phyloP scores from a whole-genome alignment of 2,888 invertebrate genomes.

The Idaea dimidiata region DNA sequence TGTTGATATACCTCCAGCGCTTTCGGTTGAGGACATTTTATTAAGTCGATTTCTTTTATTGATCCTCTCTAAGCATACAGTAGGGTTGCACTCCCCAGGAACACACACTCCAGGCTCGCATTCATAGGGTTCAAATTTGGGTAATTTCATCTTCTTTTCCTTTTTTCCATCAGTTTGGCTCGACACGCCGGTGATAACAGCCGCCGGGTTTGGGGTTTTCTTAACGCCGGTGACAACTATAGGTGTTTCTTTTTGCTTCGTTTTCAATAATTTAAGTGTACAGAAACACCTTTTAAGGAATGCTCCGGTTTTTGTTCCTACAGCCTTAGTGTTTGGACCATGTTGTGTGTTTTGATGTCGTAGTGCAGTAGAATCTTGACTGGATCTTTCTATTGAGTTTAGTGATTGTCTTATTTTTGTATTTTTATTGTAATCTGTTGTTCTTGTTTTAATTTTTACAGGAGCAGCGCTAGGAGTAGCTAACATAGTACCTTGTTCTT shows the following conservation, averaged over 20 bases:
- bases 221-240: neutral
- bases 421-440: neutral
- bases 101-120: slow-evolving; percentile 39
- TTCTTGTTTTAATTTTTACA: neutral
- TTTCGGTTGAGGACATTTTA: slow-evolving; percentile 18
- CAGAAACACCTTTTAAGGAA: slow-evolving; percentile 32
- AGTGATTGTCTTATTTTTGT: neutral
- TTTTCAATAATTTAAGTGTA: slow-evolving; percentile 1
- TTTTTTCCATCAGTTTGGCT: neutral
- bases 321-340: slow-evolving; percentile 11
- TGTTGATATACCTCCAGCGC: slow-evolving; percentile 6
- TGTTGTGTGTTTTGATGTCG: neutral
- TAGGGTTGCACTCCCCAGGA: slow-evolving; percentile 35
- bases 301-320: slow-evolving; percentile 16
- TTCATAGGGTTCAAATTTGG: slow-evolving; percentile 37
- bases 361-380: slow-evolving; percentile 3
- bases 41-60: slow-evolving; percentile 27
- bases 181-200: neutral
- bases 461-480: neutral
- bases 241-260: neutral
- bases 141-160: slow-evolving; percentile 27
- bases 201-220: neutral
- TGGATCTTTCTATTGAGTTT: slow-evolving; percentile 1
- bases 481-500: slow-evolving; percentile 1
- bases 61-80: slow-evolving; percentile 35